Base-by-base conservation (phyloP, 1,140 invertebrate genomes). In the Drosophila kanapiae region DNA sequence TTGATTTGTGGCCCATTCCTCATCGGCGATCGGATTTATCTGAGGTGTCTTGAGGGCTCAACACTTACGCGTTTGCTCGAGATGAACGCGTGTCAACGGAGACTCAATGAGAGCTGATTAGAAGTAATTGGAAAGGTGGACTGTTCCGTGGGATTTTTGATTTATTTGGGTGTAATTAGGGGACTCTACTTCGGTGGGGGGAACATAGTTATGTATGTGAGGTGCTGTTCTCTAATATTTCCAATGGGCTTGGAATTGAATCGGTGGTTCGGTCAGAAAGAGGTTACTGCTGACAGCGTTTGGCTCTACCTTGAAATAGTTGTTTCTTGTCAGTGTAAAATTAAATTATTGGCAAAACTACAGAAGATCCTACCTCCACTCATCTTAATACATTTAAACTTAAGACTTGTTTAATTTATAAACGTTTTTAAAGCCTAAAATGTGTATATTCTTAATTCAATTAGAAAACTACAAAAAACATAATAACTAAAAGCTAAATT, bases 1-100 rank as follows among this genome's bases (percentile, higher is more conserved):
- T 74, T 72, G 51, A 60, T 75, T 49, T 83, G 65, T 88, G 65
- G 74, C 37, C 71, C 43, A 47, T 77, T 57, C 69, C 42, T 40
- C 67, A 70, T 71, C 49, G 18, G 18, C 6, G 29, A 59, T 61
- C 29, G 33, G 35, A 54, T 62, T 18, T 56, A 56, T 61, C 48
- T 27, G 61, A 62, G 49, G 35, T 71, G 45, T 76, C 27, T 67
- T 27, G 23, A 10, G 27, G 27, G 69, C 70, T 75, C 70, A 70
- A 70, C 67, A 70, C 67, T 70, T 70, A 70, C 67, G 67, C 67
- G 33, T 37, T 14, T 35, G 47, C 29, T 42, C 11, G 29, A 69
- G 11, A 35, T 59, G 45, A 33, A 48, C 68, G 43, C 43, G 69
- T 60, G 69, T 72, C 67, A 59, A 71, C 13, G 40, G 10, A 23